Base-by-base conservation (phyloP, 2,797 vertebrate genomes). In the Poecilia picta region DNA sequence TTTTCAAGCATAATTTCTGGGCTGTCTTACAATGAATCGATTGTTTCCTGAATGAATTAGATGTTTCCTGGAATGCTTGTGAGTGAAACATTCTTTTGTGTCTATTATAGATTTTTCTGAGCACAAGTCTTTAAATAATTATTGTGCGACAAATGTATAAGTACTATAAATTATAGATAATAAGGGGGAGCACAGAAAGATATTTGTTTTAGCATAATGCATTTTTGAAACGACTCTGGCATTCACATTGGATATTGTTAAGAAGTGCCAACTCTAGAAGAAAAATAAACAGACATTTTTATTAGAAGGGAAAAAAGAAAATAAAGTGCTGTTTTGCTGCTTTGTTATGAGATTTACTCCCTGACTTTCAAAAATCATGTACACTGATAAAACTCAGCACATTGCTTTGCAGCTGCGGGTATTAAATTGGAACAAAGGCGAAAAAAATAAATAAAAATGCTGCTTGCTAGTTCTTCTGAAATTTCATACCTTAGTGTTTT, bases 291-390 rank as follows among this genome's bases (percentile, higher is more conserved):
- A 33, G 33, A 23, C 76, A 82, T 28, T 76, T 78, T 68, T 11
- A 39, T 85, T 78, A 83, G 62, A 73, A 78, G 82, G 79, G 78
- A 66, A 18, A n/a, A 51, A 36, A 39, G 68, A 86, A 87, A 83
- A 75, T 81, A 80, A 83, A 83, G 39, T 80, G 72, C 75, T 46
- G 73, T 77, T 88, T 79, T 73, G 77, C 75, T 78, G 66, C 81
- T 81, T 78, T 85, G 83, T 81, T 77, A 84, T 76, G 74, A 47
- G 77, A 78, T 84, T 83, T 81, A 57, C 73, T 36, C 76, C 77
- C 72, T 66, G 71, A 64, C 72, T 25, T 75, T 80, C 70, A 68
- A 82, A 77, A 76, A 74, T 49, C 85, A 78, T 72, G 64, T 53
- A 41, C 31, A 49, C 75, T 73, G 72, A 82, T 66, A 45, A 64